A percentile compares a stretch with the other conserved stretches of the same genome.
phyloP scores from a whole-genome alignment of 1,140 invertebrate species.

The Argopecten irradians region DNA sequence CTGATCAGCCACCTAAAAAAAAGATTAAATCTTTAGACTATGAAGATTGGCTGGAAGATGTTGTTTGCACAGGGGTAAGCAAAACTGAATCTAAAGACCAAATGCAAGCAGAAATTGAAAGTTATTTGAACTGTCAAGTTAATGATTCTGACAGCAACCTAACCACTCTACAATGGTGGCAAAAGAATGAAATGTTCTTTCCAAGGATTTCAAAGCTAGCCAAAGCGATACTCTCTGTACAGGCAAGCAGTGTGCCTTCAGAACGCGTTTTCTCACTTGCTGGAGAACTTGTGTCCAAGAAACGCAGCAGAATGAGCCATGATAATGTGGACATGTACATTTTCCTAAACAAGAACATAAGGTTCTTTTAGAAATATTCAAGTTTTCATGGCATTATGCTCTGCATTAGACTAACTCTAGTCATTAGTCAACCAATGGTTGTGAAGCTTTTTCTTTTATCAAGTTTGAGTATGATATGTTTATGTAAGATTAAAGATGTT shows the following conservation, averaged over 20 bases:
- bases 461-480: no score
- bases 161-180: not conserved
- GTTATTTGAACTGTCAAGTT: not conserved
- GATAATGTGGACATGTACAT: conserved; percentile 30
- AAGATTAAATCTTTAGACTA: no score
- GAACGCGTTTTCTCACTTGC: conserved; percentile 35
- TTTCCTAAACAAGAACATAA: conserved; percentile 41
- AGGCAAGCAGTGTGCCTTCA: not conserved
- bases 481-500: no score
- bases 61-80: no score
- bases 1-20: no score
- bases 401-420: no score
- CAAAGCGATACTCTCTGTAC: not conserved
- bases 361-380: no score
- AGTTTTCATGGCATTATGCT: no score
- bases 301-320: conserved; percentile 25
- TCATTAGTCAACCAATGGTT: no score
- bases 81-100: not conserved
- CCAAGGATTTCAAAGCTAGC: not conserved
- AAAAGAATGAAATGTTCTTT: not conserved
- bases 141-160: not conserved
- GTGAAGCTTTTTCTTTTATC: no score
- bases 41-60: no score
- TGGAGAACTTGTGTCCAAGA: conserved; percentile 35
- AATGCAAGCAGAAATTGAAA: not conserved